Conservation (phyloP, 2,888 invertebrate species). For the Limenitis camilla region DNA sequence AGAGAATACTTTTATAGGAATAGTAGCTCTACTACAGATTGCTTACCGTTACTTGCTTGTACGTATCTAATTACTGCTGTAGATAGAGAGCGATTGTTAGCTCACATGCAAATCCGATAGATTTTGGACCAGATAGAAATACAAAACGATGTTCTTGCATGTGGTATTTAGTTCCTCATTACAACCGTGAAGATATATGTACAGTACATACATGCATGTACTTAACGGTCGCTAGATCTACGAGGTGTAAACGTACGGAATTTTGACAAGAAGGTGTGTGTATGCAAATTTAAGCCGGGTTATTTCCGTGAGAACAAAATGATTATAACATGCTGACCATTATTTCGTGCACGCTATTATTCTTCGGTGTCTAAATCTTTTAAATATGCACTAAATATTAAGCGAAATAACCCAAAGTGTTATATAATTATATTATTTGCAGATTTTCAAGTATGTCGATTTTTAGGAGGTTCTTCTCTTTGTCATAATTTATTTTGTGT, state of each 20-base stretch:
- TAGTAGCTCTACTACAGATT: slow-evolving; percentile 40
- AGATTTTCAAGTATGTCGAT: slow-evolving; percentile 14
- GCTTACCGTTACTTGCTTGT: slow-evolving; percentile 53
- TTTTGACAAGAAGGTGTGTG: slow-evolving; percentile 14
- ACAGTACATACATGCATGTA: slow-evolving; percentile 4
- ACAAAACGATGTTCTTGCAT: slow-evolving; percentile 29
- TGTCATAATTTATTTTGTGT: too few relatives aligned
- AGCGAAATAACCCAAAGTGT: slow-evolving; percentile 20
- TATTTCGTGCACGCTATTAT: slow-evolving; percentile 22
- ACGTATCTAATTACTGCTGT: slow-evolving; percentile 64
- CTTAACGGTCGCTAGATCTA: slow-evolving; percentile 25
- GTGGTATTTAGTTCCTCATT: slow-evolving; percentile 13
- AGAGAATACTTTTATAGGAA: slow-evolving; percentile 35
- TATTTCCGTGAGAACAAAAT: slow-evolving; percentile 27
- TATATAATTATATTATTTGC: slow-evolving; percentile 10
- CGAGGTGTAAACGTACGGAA: slow-evolving; percentile 19
- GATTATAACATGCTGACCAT: slow-evolving; percentile 15
- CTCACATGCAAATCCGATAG: slow-evolving; percentile 61
- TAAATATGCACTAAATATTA: slow-evolving; percentile 19
- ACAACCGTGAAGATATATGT: slow-evolving; percentile 15
- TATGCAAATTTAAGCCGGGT: slow-evolving; percentile 19
- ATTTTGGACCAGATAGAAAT: slow-evolving; percentile 43
- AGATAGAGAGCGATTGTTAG: slow-evolving; percentile 63
- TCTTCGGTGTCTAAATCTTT: slow-evolving; percentile 17
- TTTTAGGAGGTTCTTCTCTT: too few relatives aligned